phyloP scores from a whole-genome alignment of 2,113 vertebrate species.

The Oncorhynchus mykiss region DNA sequence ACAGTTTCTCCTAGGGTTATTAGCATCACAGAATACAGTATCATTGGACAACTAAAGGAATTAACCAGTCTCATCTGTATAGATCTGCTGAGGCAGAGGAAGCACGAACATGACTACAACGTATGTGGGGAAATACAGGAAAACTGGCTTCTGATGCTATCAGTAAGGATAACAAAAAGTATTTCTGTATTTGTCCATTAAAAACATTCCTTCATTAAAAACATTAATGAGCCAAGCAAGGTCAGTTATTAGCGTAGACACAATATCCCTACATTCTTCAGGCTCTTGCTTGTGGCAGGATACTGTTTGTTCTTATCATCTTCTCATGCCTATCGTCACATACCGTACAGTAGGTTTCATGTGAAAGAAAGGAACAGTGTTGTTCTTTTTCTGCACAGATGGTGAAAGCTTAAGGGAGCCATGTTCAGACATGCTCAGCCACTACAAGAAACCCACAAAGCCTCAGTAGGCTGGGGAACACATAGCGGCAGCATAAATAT shows the following conservation, averaged over 20 bases:
- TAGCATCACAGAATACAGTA: background rate
- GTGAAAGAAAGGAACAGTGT: background rate
- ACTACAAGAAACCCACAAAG: background rate
- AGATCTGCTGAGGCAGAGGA: background rate
- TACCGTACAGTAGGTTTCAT: background rate
- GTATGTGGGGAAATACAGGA: too few relatives aligned
- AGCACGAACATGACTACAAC: background rate
- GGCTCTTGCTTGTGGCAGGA: too few relatives aligned
- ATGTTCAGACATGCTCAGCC: background rate
- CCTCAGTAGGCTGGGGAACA: conserved; percentile 11
- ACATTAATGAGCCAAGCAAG: too few relatives aligned
- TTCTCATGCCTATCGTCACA: background rate
- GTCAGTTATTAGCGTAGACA: too few relatives aligned
- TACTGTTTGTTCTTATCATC: too few relatives aligned
- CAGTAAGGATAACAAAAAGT: too few relatives aligned
- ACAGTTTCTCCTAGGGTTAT: background rate
- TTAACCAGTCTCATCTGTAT: background rate
- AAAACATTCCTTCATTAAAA: too few relatives aligned
- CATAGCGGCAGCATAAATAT: conserved; percentile 16
- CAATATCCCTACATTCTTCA: too few relatives aligned
- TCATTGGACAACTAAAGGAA: background rate
- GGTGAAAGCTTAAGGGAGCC: conserved; percentile 28
- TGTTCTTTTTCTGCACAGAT: conserved; percentile 23
- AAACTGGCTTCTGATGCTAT: too few relatives aligned
- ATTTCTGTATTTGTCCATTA: too few relatives aligned